Percentiles rank a stretch among this genome's conserved stretches.
These are phyloP conservation scores for Corbicula japonica DNA, from an alignment of 2,888 invertebrate species.

Conservation along the genomic window DNA sequence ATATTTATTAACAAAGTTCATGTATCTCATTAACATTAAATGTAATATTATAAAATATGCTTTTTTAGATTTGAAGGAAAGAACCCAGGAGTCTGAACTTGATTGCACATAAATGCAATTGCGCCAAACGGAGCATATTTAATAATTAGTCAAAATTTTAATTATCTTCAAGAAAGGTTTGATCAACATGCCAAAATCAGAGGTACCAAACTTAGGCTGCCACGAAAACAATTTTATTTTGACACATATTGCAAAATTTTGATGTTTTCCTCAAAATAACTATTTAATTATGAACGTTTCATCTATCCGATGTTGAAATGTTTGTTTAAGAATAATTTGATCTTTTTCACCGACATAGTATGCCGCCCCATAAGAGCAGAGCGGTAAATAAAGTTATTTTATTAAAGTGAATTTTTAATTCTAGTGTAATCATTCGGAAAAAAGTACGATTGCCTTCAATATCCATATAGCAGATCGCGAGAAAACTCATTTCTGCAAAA, in stretches of 20 bases:
- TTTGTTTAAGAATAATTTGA: constrained; percentile 15
- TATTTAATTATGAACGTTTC: background rate
- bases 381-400: constrained; percentile 15
- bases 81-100: no score
- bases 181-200: no score
- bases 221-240: no score
- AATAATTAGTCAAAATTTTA: no score
- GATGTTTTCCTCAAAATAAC: background rate
- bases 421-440: constrained; percentile 24
- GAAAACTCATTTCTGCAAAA: constrained; percentile 17
- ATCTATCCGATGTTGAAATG: background rate
- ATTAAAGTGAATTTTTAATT: background rate
- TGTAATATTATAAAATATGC: no score
- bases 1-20: no score
- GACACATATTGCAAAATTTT: background rate
- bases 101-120: no score
- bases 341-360: background rate
- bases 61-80: no score
- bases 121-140: no score
- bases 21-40: no score
- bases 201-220: no score
- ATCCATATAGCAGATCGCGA: constrained; percentile 11
- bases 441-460: constrained; percentile 16
- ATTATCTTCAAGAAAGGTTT: no score
- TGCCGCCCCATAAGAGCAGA: constrained; percentile 18